These are phyloP conservation scores for Seriola quinqueradiata DNA, from an alignment of 2,113 vertebrate genomes.

Conservation along the genomic window DNA sequence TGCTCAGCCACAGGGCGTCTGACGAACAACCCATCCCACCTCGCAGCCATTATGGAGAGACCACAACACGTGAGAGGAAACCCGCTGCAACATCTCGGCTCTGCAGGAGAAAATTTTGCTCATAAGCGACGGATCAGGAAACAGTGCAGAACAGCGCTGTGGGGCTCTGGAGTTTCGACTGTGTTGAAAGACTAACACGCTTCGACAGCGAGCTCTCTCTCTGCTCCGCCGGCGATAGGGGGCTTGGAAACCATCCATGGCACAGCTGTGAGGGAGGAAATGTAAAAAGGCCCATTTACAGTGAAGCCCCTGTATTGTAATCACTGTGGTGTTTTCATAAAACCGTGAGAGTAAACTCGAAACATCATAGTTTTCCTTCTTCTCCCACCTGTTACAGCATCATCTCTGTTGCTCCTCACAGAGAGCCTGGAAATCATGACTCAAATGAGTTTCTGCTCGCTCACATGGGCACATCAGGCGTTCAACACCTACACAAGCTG, in stretches of 20 bases:
- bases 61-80: neutral
- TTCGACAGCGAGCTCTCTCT: neutral
- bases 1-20: too few species aligned
- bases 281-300: slow-evolving; percentile 8
- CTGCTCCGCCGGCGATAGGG: neutral
- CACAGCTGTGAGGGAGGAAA: neutral
- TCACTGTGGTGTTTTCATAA: neutral
- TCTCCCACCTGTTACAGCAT: slow-evolving; percentile 43
- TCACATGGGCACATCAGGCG: slow-evolving; percentile 41
- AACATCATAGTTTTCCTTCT: neutral
- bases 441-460: slow-evolving; percentile 37
- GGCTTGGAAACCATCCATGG: slow-evolving; percentile 1
- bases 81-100: neutral
- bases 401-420: slow-evolving; percentile 43
- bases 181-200: neutral
- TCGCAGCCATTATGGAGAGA: neutral
- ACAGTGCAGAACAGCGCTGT: neutral
- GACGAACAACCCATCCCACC: neutral
- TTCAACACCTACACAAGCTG: slow-evolving; percentile 63
- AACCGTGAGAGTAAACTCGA: neutral
- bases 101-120: slow-evolving; percentile 4
- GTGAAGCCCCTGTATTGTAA: neutral
- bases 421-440: slow-evolving; percentile 48
- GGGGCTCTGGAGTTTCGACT: neutral
- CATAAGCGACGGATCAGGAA: neutral